Percentiles rank a stretch among this genome's conserved stretches.
These are phyloP conservation scores for Drosophila simulans DNA, from an alignment of 1,140 invertebrate genomes.

Conservation along the genomic window DNA sequence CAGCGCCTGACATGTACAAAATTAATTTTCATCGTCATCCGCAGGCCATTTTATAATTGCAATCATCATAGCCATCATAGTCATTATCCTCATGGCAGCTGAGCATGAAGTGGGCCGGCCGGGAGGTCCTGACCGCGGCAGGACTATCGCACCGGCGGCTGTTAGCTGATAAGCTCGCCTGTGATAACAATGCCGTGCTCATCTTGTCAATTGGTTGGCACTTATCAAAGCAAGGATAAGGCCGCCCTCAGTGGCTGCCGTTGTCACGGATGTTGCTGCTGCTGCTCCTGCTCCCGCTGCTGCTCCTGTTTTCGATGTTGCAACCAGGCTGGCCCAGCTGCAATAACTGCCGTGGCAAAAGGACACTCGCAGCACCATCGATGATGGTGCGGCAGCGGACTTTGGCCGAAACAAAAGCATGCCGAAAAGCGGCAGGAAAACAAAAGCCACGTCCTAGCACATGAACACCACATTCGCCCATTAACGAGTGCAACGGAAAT, in stretches of 20 bases:
- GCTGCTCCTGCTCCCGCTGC: background rate
- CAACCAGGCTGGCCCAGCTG: slow-evolving; percentile 47
- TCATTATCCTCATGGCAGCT: slow-evolving; percentile 8
- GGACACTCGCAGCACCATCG: background rate
- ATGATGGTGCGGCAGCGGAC: background rate
- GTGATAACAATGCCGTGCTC: slow-evolving; percentile 38
- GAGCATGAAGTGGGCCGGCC: background rate
- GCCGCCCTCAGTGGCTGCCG: slow-evolving; percentile 12
- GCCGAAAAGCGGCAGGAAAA: slow-evolving; percentile 8
- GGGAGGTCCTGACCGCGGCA: slow-evolving; percentile 1
- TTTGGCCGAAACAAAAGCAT: slow-evolving; percentile 54
- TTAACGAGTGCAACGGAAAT: slow-evolving; percentile 53
- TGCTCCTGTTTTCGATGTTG: slow-evolving; percentile 38
- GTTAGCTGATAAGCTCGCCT: slow-evolving; percentile 27
- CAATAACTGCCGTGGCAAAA: slow-evolving; percentile 50
- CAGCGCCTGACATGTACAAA: slow-evolving; percentile 57
- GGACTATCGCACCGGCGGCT: slow-evolving; percentile 14
- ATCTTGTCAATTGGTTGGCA: slow-evolving; percentile 44
- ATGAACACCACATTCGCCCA: slow-evolving; percentile 35
- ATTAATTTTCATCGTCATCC: slow-evolving; percentile 74
- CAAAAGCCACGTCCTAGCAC: slow-evolving; percentile 10
- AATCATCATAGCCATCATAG: slow-evolving; percentile 61
- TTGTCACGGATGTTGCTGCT: slow-evolving; percentile 7
- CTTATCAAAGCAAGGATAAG: slow-evolving; percentile 75
- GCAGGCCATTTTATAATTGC: slow-evolving; percentile 79